These are phyloP conservation scores for Tragelaphus imberbis DNA, from an alignment of 2,113 vertebrate species.

Conservation along the genomic window DNA sequence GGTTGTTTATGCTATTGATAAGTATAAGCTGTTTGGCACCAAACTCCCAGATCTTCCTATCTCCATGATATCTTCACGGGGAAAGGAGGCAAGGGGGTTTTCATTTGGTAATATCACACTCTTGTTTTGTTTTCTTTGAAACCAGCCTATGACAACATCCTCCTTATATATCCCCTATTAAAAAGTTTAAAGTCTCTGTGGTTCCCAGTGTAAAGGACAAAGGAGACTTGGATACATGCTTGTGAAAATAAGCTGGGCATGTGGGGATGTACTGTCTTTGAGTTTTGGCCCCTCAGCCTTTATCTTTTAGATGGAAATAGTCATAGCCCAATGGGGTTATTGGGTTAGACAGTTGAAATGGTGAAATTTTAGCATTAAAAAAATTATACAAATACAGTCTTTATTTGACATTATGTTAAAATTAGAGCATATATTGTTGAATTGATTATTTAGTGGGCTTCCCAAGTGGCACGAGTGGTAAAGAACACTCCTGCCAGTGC, in stretches of 20 bases:
- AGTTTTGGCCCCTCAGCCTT: neutral
- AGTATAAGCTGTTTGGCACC: neutral
- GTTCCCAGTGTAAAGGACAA: neutral
- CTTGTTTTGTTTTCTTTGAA: constrained; percentile 18
- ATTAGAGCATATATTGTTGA: neutral
- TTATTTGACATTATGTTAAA: neutral
- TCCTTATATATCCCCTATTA: neutral
- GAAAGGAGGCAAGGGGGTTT: neutral
- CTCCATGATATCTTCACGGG: neutral
- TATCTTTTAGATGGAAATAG: neutral
- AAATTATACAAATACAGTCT: neutral
- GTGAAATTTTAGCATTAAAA: neutral
- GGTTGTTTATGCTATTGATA: neutral
- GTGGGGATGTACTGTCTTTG: neutral
- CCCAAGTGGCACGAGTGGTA: neutral
- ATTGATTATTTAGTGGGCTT: neutral
- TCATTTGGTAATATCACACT: neutral
- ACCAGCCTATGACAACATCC: neutral
- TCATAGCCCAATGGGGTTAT: neutral
- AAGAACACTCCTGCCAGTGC: neutral
- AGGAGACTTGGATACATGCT: neutral
- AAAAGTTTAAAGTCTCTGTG: neutral
- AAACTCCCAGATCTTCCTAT: neutral
- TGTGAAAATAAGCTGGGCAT: neutral
- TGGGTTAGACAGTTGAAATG: neutral